Percentiles rank a stretch among this genome's conserved stretches.
These are phyloP conservation scores for Drosophila orosa DNA, from an alignment of 1,140 invertebrate genomes.

Conservation along the genomic window DNA sequence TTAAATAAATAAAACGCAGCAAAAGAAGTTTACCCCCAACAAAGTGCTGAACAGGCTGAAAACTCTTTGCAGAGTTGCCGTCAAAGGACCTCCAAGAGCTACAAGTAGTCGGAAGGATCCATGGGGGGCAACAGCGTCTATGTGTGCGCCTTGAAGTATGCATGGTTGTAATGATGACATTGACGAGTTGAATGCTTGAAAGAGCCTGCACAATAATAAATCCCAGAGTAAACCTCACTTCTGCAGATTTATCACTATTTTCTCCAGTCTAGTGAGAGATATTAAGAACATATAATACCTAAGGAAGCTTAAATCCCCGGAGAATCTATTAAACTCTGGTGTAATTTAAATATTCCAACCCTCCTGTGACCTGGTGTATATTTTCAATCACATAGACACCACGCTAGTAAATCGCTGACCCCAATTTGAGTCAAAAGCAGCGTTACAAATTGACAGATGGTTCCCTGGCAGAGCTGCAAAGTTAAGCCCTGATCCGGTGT, in stretches of 20 bases:
- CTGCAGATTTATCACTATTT: conserved; percentile 3
- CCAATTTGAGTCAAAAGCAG: conserved; percentile 43
- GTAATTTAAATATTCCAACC: background rate
- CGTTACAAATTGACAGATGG: conserved; percentile 62
- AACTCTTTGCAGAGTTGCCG: conserved; percentile 21
- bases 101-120: conserved; percentile 56
- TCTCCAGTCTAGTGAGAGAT: background rate
- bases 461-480: conserved; percentile 21
- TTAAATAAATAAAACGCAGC: conserved; percentile 73
- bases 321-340: background rate
- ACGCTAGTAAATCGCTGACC: conserved; percentile 39
- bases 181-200: conserved; percentile 57
- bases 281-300: background rate
- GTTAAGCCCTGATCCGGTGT: conserved; percentile 34
- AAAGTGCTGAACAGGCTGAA: conserved; percentile 44
- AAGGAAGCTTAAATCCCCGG: background rate
- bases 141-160: conserved; percentile 1
- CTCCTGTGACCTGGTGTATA: background rate
- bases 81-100: conserved; percentile 40
- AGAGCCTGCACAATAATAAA: conserved; percentile 32
- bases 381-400: conserved; percentile 6
- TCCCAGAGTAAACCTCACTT: conserved; percentile 12
- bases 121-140: background rate
- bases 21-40: conserved; percentile 26
- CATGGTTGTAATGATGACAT: conserved; percentile 59